A percentile compares a stretch with the other conserved stretches of the same genome.
Evolutionary conservation across 1,140 invertebrate genomes (phyloP).

Genomic region (Sesamia nonagrioides): DNA sequence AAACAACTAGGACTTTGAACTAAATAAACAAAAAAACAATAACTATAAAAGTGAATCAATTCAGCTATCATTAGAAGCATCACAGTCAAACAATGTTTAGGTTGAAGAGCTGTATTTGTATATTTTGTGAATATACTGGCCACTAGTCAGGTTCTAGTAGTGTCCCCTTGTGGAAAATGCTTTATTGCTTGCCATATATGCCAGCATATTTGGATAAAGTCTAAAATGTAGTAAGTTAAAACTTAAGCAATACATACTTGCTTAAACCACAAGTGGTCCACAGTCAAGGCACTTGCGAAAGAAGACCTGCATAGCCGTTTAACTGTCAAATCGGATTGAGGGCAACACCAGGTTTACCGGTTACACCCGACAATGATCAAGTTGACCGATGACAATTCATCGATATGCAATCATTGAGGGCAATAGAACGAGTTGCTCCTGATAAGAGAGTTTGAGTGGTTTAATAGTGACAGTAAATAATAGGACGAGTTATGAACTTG

Average conservation of each 20-base stretch:
- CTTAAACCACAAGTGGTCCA: too few relatives aligned
- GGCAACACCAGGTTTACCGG: background rate
- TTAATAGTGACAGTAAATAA: slow-evolving; percentile 13
- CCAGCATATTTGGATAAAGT: too few relatives aligned
- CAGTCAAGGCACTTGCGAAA: slow-evolving; percentile 6
- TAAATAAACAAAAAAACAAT: background rate
- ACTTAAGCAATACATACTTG: background rate
- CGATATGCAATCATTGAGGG: background rate
- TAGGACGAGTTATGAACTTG: slow-evolving; percentile 9
- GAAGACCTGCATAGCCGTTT: background rate
- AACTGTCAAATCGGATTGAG: slow-evolving; percentile 2
- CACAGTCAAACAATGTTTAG: too few relatives aligned
- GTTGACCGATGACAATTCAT: background rate
- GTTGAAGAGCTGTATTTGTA: background rate
- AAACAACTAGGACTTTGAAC: background rate
- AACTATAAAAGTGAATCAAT: background rate
- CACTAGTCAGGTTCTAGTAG: too few relatives aligned
- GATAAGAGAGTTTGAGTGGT: slow-evolving; percentile 9
- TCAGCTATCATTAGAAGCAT: background rate
- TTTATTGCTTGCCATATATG: too few relatives aligned
- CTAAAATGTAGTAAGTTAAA: too few relatives aligned
- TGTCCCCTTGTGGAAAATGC: too few relatives aligned
- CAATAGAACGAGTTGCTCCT: slow-evolving; percentile 4
- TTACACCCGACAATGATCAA: background rate
- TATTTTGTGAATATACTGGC: too few relatives aligned